Evolutionary conservation across 64 coral and sea anemone species (phyloP).

Genomic region (Porites lutea): DNA sequence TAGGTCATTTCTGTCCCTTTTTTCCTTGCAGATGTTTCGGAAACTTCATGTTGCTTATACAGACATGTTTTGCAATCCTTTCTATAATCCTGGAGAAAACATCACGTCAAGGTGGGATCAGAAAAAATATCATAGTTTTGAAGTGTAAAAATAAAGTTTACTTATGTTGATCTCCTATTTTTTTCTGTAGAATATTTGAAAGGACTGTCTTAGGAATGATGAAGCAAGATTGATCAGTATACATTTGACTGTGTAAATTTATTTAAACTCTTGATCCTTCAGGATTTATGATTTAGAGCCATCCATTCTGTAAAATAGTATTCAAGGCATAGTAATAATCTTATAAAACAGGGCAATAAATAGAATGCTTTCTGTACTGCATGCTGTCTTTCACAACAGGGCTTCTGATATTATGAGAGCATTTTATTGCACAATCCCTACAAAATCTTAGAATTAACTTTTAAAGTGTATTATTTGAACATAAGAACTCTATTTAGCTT

Average conservation of each 20-base stretch:
- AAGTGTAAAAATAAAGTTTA: not conserved
- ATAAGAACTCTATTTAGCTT: too few species aligned
- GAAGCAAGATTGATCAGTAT: conserved; percentile 86
- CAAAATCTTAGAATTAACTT: too few species aligned
- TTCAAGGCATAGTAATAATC: too few species aligned
- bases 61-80: conserved; percentile 99
- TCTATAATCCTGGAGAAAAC: conserved; percentile 99
- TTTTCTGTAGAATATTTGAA: conserved; percentile 84
- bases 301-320: too few species aligned
- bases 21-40: conserved; percentile 81
- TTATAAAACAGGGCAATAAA: too few species aligned
- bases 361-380: too few species aligned
- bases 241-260: not conserved
- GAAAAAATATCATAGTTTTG: not conserved
- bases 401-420: too few species aligned
- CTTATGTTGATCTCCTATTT: not conserved
- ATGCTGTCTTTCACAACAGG: too few species aligned
- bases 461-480: too few species aligned
- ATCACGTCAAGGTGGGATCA: conserved; percentile 92
- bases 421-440: too few species aligned
- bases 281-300: too few species aligned
- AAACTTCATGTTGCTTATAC: conserved; percentile 98
- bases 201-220: conserved; percentile 91
- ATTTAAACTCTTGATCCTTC: not conserved
- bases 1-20: not conserved